Evolutionary conservation across 2,797 vertebrate species (phyloP), one percentile per base, ranked within the genome.

Genomic region (Gymnopithys bicolor): DNA sequence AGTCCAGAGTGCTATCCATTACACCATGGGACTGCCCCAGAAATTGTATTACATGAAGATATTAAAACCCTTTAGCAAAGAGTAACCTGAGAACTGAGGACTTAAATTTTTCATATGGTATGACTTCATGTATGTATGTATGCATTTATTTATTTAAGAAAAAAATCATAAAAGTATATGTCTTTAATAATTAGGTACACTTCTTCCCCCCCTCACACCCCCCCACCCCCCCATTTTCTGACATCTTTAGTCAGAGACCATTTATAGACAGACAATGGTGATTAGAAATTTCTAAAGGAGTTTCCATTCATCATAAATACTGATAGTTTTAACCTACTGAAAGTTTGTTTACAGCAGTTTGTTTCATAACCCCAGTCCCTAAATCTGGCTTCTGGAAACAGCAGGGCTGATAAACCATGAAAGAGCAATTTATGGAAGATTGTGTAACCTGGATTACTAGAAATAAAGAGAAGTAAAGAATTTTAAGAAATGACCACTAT

Each of bases 401-500:
- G 80, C 84, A 90, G 86, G 91, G 45, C 73, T 71, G 58, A 94
- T 94, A 97, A 97, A 94, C 87, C 68, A 94, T 79, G 93, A 95
- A 97, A 95, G 41, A 92, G 67, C 62, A 97, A 92, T 95, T 97
- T 97, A 96, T 92, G 49, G 75, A 80, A 55, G 71, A 95, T 88
- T 70, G 41, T 33, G 51, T 92, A 89, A 94, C 91, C 87, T 39
- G 41, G 84, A 96, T 93, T 95, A 71, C 53, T 89, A 84, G 73
- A 92, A 95, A 96, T 89, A 96, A 89, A 58, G 55, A 75, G 89
- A 97, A 96, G 77, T 90, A 97, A 94, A 94, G 52, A 96, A 96
- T 95, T 96, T 93, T 82, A 96, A 96, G 93, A 97, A 97, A 96
- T 97, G 95, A 95, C 94, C 94, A 64, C 78, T 96, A 96, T 95